Conservation (phyloP, 2,113 vertebrate genomes). For the Odobenus rosmarus region DNA sequence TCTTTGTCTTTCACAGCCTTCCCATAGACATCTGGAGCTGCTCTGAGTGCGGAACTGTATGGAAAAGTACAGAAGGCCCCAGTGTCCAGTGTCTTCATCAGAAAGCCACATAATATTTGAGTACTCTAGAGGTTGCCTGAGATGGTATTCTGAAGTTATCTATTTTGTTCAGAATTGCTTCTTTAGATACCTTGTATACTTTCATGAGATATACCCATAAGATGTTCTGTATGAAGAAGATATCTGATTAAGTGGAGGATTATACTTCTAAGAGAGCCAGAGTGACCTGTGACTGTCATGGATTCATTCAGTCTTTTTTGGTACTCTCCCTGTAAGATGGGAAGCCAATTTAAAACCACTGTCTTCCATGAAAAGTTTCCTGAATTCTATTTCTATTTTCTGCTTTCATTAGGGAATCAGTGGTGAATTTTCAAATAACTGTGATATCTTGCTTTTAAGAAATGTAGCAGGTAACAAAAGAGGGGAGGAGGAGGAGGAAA, state of each 20-base stretch:
- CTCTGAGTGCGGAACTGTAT: constrained; percentile 23
- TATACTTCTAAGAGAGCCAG: constrained; percentile 9
- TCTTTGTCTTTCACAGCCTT: constrained; percentile 62
- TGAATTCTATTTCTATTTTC: constrained; percentile 6
- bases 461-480: neutral
- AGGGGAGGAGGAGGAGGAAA: neutral
- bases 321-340: neutral
- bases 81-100: constrained; percentile 21
- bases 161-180: constrained; percentile 21
- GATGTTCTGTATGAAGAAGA: neutral
- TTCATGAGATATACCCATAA: neutral
- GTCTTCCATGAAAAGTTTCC: neutral
- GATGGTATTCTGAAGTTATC: neutral
- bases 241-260: neutral
- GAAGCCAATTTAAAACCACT: neutral
- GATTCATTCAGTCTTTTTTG: constrained; percentile 29
- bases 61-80: constrained; percentile 36
- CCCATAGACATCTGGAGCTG: constrained; percentile 52
- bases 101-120: neutral
- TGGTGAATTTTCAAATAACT: constrained; percentile 9
- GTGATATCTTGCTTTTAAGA: constrained; percentile 28
- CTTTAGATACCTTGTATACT: neutral
- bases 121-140: neutral
- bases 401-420: neutral
- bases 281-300: neutral